Evolutionary conservation across 1,140 invertebrate species (phyloP).

Genomic region (Heliconius melpomene): DNA sequence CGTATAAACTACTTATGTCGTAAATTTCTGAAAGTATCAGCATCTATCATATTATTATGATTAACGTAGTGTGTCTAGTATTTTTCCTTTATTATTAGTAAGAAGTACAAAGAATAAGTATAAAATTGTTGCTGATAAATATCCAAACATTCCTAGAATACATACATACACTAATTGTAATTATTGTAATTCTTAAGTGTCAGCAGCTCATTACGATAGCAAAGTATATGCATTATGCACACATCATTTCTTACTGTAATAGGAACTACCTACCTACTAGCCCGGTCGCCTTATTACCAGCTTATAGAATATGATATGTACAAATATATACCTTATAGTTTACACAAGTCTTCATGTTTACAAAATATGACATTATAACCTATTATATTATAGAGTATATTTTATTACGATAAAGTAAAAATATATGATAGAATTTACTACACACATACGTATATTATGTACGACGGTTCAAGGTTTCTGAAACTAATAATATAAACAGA

Average conservation of each 20-base stretch:
- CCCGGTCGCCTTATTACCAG: not conserved
- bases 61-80: not conserved
- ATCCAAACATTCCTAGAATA: not conserved
- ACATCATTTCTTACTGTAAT: conserved; percentile 2
- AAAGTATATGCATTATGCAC: not conserved
- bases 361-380: too few relatives aligned
- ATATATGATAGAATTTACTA: too few relatives aligned
- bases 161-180: not conserved
- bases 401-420: not conserved
- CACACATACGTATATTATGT: too few relatives aligned
- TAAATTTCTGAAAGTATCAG: too few relatives aligned
- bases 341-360: not conserved
- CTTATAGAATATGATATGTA: not conserved
- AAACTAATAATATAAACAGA: too few relatives aligned
- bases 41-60: too few relatives aligned
- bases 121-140: not conserved
- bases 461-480: too few relatives aligned
- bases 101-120: not conserved
- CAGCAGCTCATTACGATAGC: not conserved
- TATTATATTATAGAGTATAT: not conserved
- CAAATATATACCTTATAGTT: not conserved
- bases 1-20: too few relatives aligned
- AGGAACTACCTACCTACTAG: not conserved
- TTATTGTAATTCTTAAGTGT: not conserved
- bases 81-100: not conserved